A percentile compares a stretch with the other conserved stretches of the same genome.
Conservation (phyloP, 2,113 vertebrate species). For the Sander vitreus region DNA sequence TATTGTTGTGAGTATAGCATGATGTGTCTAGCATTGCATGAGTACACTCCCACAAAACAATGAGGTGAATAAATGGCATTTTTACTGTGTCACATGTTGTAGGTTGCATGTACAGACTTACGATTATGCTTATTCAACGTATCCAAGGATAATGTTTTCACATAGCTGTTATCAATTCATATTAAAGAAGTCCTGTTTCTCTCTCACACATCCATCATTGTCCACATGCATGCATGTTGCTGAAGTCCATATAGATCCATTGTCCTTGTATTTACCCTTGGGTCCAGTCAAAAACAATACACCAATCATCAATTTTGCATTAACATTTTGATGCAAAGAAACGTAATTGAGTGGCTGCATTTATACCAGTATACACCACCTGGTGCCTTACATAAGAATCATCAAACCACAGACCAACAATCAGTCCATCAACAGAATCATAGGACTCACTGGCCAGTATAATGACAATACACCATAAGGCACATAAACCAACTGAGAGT, state of each 20-base stretch:
- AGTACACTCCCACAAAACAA: slow-evolving; percentile 18
- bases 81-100: slow-evolving; percentile 10
- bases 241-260: slow-evolving; percentile 46
- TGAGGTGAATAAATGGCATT: slow-evolving; percentile 22
- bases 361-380: slow-evolving; percentile 45
- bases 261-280: slow-evolving; percentile 56
- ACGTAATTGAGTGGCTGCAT: slow-evolving; percentile 43
- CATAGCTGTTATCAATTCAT: slow-evolving; percentile 42
- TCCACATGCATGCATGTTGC: slow-evolving; percentile 42
- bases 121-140: not conserved
- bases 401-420: slow-evolving; percentile 34
- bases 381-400: slow-evolving; percentile 32
- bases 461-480: not conserved
- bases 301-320: slow-evolving; percentile 63
- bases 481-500: slow-evolving; percentile 21
- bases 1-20: slow-evolving; percentile 32
- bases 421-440: slow-evolving; percentile 33
- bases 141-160: slow-evolving; percentile 22
- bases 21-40: slow-evolving; percentile 9
- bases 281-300: slow-evolving; percentile 57
- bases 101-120: slow-evolving; percentile 2
- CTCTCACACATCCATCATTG: slow-evolving; percentile 54
- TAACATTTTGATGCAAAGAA: slow-evolving; percentile 47
- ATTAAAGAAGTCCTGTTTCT: slow-evolving; percentile 46
- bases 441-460: slow-evolving; percentile 8